Evolutionary conservation across 2,888 invertebrate genomes (phyloP).

Genomic region (Acleris literana): DNA sequence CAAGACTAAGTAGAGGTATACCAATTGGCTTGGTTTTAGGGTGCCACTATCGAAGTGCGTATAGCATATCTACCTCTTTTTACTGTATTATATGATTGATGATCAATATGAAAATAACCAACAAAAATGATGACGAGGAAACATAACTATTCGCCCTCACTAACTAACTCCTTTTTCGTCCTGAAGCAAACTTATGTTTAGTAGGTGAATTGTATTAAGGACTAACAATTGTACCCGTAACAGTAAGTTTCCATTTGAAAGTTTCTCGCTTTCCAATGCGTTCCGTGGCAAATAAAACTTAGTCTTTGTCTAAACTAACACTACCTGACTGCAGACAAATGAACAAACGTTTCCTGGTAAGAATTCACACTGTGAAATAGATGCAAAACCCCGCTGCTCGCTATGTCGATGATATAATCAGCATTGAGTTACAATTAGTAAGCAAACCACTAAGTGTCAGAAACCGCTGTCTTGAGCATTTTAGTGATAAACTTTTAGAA

Average conservation of each 20-base stretch:
- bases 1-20: no score
- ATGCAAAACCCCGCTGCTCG: not conserved
- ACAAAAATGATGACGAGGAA: no score
- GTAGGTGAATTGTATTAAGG: not conserved
- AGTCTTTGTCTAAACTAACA: conserved; percentile 3
- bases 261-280: conserved; percentile 6
- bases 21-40: no score
- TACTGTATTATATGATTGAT: no score
- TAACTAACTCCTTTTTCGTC: no score
- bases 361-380: conserved; percentile 1
- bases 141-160: conserved; percentile 2
- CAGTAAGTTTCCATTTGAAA: not conserved
- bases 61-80: no score
- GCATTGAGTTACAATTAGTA: not conserved
- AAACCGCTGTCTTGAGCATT: no score
- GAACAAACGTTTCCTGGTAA: conserved; percentile 4
- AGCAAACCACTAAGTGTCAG: no score
- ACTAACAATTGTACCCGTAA: not conserved
- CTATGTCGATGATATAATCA: not conserved
- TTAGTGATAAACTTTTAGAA: no score
- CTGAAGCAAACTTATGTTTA: not conserved
- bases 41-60: no score
- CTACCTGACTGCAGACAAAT: conserved; percentile 3
- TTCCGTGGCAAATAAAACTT: conserved; percentile 4
- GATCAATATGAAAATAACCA: no score